These are phyloP conservation scores for Thecocarcelia acutangulata DNA, from an alignment of 2,888 invertebrate genomes.

Conservation along the genomic window DNA sequence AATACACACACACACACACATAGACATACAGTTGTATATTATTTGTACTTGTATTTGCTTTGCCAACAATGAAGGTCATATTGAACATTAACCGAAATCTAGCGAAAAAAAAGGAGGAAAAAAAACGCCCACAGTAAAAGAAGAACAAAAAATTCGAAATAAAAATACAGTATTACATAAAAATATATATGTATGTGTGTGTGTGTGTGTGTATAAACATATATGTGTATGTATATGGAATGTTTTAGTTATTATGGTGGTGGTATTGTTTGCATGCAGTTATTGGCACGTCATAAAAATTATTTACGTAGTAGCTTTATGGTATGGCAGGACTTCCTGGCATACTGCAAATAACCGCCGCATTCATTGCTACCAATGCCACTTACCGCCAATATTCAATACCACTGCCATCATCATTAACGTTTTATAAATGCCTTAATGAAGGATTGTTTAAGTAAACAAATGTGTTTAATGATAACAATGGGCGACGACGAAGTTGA, in stretches of 20 bases:
- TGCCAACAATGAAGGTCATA: conserved; percentile 59
- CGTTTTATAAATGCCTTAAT: conserved; percentile 12
- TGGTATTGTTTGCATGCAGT: conserved; percentile 34
- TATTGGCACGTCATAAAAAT: conserved; percentile 65
- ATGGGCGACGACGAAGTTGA: neutral
- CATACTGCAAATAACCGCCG: conserved; percentile 29
- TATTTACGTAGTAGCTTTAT: conserved; percentile 56
- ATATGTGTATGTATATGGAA: neutral
- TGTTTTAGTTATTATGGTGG: conserved; percentile 3
- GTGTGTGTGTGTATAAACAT: too few relatives aligned
- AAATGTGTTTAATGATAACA: neutral
- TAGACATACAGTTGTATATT: neutral
- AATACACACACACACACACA: neutral
- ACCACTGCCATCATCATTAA: conserved; percentile 6
- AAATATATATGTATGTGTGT: too few relatives aligned
- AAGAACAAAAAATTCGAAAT: conserved; percentile 1
- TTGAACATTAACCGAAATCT: conserved; percentile 54
- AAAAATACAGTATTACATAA: neutral
- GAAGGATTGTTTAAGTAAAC: conserved; percentile 25
- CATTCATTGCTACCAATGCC: neutral
- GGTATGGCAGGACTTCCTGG: conserved; percentile 37
- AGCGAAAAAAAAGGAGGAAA: conserved; percentile 6
- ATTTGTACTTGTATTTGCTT: conserved; percentile 35
- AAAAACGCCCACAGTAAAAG: conserved; percentile 25
- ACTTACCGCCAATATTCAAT: conserved; percentile 15